These are phyloP conservation scores for Entomobrya multifasciata DNA, from an alignment of 2,888 invertebrate species.

Conservation along the genomic window DNA sequence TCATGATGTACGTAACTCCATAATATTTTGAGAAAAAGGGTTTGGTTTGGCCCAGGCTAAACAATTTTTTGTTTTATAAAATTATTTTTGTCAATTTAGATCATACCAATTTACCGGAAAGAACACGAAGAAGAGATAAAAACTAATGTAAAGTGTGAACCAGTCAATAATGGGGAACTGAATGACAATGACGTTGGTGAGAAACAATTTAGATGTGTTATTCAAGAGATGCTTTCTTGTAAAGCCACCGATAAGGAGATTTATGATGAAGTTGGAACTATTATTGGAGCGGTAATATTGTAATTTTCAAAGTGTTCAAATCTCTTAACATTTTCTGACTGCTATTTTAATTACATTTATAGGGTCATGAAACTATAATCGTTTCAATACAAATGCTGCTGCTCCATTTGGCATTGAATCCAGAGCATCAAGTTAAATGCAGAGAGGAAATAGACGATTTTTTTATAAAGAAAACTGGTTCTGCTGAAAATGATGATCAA, in stretches of 20 bases:
- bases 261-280: not conserved
- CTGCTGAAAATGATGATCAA: not conserved
- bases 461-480: not conserved
- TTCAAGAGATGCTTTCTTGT: constrained; percentile 8
- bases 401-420: not conserved
- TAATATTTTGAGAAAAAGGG: too few species aligned
- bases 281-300: not conserved
- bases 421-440: not conserved
- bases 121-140: not conserved
- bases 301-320: not conserved
- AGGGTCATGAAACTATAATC: not conserved
- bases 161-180: too few species aligned
- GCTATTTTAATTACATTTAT: not conserved
- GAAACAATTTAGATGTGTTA: not conserved
- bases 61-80: too few species aligned
- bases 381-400: not conserved
- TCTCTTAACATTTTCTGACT: not conserved
- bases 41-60: too few species aligned
- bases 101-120: not conserved
- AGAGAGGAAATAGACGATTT: not conserved
- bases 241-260: not conserved
- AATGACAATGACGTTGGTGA: constrained; percentile 17
- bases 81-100: not conserved
- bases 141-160: too few species aligned
- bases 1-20: too few species aligned